phyloP scores from a whole-genome alignment of 2,113 vertebrate species.

The Megaceryle maxima region DNA sequence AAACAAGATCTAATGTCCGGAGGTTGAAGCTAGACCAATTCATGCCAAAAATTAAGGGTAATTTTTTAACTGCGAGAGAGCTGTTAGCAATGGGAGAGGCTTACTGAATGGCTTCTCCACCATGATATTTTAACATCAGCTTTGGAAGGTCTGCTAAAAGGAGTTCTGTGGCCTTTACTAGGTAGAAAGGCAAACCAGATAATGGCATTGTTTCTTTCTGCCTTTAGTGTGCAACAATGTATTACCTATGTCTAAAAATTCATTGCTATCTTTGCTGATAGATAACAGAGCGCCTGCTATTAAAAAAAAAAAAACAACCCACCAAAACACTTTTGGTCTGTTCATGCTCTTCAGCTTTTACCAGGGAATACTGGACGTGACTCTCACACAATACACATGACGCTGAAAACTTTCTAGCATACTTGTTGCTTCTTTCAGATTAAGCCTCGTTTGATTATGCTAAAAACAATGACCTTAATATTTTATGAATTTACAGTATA shows the following conservation, averaged over 20 bases:
- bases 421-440: neutral
- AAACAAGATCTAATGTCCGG: conserved; percentile 1
- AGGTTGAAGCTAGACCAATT: neutral
- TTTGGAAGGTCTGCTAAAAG: neutral
- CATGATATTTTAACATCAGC: neutral
- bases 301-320: neutral
- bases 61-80: neutral
- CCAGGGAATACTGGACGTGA: neutral
- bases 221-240: neutral
- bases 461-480: neutral
- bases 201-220: neutral
- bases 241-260: neutral
- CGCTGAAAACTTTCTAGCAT: neutral
- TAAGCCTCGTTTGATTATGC: neutral
- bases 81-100: neutral
- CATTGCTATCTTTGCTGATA: neutral
- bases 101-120: neutral
- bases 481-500: neutral
- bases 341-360: neutral
- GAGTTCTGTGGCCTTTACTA: neutral
- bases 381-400: neutral
- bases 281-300: neutral
- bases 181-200: neutral
- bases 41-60: neutral
- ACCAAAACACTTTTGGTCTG: neutral